These are phyloP conservation scores for Leptinotarsa texana DNA, from an alignment of 1,140 invertebrate genomes.

Conservation along the genomic window DNA sequence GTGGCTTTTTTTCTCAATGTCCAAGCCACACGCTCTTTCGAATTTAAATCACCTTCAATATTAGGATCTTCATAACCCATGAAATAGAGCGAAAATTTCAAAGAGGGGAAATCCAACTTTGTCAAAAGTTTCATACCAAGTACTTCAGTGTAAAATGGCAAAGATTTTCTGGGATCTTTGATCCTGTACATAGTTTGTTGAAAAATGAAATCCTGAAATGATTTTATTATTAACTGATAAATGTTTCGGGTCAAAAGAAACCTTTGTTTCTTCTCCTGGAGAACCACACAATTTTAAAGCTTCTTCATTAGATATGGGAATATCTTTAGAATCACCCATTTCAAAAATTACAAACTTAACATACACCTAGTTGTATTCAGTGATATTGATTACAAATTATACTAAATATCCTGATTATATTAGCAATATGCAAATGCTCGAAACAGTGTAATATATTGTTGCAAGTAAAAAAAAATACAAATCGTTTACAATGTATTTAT, in stretches of 20 bases:
- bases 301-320: slow-evolving; percentile 63
- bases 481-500: too few relatives aligned
- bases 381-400: too few relatives aligned
- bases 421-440: too few relatives aligned
- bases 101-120: slow-evolving; percentile 85
- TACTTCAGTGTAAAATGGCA: slow-evolving; percentile 89
- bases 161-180: slow-evolving; percentile 83
- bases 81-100: slow-evolving; percentile 92
- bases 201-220: slow-evolving; percentile 81
- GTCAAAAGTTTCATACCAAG: slow-evolving; percentile 88
- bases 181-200: slow-evolving; percentile 97
- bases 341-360: background rate
- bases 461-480: too few relatives aligned
- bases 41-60: slow-evolving; percentile 68
- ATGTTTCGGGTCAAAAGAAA: slow-evolving; percentile 44
- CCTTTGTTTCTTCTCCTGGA: slow-evolving; percentile 67
- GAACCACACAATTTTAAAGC: slow-evolving; percentile 67
- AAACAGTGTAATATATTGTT: too few relatives aligned
- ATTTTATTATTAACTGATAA: slow-evolving; percentile 12
- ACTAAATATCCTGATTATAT: too few relatives aligned
- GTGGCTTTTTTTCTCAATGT: slow-evolving; percentile 84
- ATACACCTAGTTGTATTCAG: too few relatives aligned
- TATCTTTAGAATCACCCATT: slow-evolving; percentile 39
- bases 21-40: slow-evolving; percentile 72
- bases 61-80: slow-evolving; percentile 86